A percentile compares a stretch with the other conserved stretches of the same genome.
These are phyloP conservation scores for Chelon auratus DNA, from an alignment of 2,797 vertebrate species.

Conservation along the genomic window DNA sequence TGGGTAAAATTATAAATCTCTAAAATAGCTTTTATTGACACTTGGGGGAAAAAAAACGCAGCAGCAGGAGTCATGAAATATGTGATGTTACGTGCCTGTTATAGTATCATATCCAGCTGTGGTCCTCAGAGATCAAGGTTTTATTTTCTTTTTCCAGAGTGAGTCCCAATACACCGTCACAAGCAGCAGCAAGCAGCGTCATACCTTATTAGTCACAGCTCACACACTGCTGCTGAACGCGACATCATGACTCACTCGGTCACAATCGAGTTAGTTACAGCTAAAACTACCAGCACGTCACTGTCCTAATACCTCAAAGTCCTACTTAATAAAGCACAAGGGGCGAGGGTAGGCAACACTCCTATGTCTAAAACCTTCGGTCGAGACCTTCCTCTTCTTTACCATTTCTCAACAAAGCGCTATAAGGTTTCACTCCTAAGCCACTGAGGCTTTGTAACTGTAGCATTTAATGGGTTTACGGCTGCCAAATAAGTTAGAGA, in stretches of 20 bases:
- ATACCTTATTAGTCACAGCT: conserved; percentile 31
- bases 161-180: conserved; percentile 5
- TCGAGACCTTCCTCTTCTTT: conserved; percentile 1
- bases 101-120: conserved; percentile 7
- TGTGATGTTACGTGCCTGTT: background rate
- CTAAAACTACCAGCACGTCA: conserved; percentile 30
- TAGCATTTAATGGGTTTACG: conserved; percentile 51
- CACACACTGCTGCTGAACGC: conserved; percentile 19
- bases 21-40: conserved; percentile 13
- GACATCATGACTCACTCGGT: conserved; percentile 27
- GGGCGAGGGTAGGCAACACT: background rate
- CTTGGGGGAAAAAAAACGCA: background rate
- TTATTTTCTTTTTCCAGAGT: conserved; percentile 2
- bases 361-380: background rate
- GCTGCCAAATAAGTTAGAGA: conserved; percentile 29
- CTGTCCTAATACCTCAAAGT: conserved; percentile 3
- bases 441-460: conserved; percentile 27
- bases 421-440: conserved; percentile 16
- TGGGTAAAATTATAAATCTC: conserved; percentile 9
- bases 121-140: conserved; percentile 26
- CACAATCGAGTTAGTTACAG: conserved; percentile 30
- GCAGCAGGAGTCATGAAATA: background rate
- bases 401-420: background rate
- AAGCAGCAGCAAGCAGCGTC: conserved; percentile 21
- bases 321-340: conserved; percentile 13